Percentiles rank a stretch among this genome's conserved stretches.
Conservation (phyloP, 2,888 invertebrate species). For the Cheilosia urbana region DNA sequence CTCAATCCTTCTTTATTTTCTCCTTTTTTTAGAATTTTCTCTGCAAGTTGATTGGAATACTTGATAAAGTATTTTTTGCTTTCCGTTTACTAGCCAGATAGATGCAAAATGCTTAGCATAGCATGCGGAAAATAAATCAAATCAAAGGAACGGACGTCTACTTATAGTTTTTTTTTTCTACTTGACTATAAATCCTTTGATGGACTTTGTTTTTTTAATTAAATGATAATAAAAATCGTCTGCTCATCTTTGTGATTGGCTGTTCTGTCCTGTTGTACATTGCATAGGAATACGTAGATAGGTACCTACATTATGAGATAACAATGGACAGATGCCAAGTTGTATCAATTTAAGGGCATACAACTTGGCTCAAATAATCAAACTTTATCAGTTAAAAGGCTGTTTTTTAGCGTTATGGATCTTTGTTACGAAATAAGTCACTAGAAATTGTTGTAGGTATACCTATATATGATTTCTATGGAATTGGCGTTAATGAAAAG, state of each 20-base stretch:
- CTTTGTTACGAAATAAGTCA: too few relatives aligned
- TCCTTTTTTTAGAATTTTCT: constrained; percentile 51
- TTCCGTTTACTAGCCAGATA: not conserved
- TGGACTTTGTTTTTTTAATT: constrained; percentile 41
- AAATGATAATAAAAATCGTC: constrained; percentile 42
- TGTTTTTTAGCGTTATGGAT: too few relatives aligned
- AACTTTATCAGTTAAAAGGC: too few relatives aligned
- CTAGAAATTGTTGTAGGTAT: too few relatives aligned
- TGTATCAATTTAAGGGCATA: too few relatives aligned
- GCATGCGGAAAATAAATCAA: constrained; percentile 27
- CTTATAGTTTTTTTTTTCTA: not conserved
- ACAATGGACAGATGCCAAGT: too few relatives aligned
- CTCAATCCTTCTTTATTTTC: constrained; percentile 45
- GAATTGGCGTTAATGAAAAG: too few relatives aligned
- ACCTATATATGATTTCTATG: too few relatives aligned
- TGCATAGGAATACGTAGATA: too few relatives aligned
- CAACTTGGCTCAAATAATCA: too few relatives aligned
- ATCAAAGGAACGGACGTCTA: constrained; percentile 16
- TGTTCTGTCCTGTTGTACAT: not conserved
- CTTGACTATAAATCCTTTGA: constrained; percentile 16
- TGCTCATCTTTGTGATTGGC: not conserved
- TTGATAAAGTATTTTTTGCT: constrained; percentile 59
- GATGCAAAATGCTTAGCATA: constrained; percentile 20
- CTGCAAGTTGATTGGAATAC: constrained; percentile 64
- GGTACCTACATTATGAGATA: too few relatives aligned